phyloP scores from a whole-genome alignment of 2,113 vertebrate genomes.

The Passer montanus region DNA sequence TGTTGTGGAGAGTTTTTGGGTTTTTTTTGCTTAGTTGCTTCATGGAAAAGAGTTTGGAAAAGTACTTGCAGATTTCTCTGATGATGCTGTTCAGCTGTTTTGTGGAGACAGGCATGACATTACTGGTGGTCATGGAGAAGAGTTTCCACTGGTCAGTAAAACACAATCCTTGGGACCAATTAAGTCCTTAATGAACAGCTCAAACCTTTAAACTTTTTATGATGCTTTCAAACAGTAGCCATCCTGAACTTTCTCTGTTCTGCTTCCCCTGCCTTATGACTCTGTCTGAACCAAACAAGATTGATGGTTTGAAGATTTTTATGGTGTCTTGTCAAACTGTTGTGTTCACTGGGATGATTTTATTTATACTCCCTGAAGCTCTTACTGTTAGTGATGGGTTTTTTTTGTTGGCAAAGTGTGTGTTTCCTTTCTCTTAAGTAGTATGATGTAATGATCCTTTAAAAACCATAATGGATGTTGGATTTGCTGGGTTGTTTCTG shows the following conservation, averaged over 20 bases:
- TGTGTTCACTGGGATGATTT: background rate
- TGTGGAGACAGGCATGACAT: background rate
- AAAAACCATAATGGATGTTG: background rate
- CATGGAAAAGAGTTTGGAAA: background rate
- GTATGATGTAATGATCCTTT: background rate
- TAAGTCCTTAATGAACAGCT: background rate
- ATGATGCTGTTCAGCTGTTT: background rate
- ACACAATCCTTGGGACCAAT: fast-evolving
- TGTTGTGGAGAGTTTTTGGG: background rate
- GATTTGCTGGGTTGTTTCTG: background rate
- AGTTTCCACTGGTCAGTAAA: background rate
- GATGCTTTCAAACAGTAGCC: background rate
- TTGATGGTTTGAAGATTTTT: background rate
- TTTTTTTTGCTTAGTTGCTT: background rate
- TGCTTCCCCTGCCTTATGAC: background rate
- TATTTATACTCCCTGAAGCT: background rate
- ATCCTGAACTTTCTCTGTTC: background rate
- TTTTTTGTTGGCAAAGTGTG: background rate
- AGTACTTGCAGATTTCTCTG: background rate
- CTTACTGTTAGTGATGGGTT: background rate
- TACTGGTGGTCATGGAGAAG: background rate
- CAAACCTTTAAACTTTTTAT: background rate
- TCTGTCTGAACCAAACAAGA: background rate
- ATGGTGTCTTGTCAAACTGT: background rate
- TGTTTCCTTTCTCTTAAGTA: background rate